Percentiles rank a stretch among this genome's conserved stretches.
phyloP scores from a whole-genome alignment of 2,797 vertebrate genomes.

The Allenopithecus nigroviridis region DNA sequence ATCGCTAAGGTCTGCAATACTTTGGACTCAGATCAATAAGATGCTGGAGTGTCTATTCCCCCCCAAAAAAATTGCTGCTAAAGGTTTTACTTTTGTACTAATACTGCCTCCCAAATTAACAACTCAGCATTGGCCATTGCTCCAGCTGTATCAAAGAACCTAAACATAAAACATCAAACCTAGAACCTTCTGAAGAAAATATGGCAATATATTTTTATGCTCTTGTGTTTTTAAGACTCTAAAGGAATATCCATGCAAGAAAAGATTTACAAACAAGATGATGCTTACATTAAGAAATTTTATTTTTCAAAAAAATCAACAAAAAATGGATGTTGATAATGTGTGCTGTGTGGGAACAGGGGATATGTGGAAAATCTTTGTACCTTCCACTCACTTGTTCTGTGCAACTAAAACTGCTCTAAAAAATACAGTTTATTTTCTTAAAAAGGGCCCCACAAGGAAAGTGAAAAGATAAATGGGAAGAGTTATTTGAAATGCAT shows the following conservation, averaged over 20 bases:
- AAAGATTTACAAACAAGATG: not conserved
- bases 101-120: not conserved
- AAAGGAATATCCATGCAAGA: not conserved
- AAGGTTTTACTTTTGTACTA: not conserved
- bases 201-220: not conserved
- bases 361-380: not conserved
- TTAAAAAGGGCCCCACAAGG: not conserved
- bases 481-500: not conserved
- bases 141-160: not conserved
- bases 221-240: not conserved
- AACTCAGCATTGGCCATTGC: not conserved
- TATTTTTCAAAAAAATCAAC: not conserved
- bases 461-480: not conserved
- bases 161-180: not conserved
- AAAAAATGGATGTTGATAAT: not conserved
- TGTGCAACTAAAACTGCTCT: not conserved
- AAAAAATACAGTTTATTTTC: not conserved
- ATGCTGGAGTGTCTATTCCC: not conserved
- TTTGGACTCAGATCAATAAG: not conserved
- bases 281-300: not conserved
- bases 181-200: not conserved
- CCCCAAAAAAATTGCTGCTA: not conserved
- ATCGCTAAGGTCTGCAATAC: not conserved
- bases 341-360: too few species aligned
- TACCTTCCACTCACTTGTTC: not conserved